Evolutionary conservation across 2,888 invertebrate genomes (phyloP), one percentile per base, ranked within the genome.

Genomic region (Caradrina clavipalpis): DNA sequence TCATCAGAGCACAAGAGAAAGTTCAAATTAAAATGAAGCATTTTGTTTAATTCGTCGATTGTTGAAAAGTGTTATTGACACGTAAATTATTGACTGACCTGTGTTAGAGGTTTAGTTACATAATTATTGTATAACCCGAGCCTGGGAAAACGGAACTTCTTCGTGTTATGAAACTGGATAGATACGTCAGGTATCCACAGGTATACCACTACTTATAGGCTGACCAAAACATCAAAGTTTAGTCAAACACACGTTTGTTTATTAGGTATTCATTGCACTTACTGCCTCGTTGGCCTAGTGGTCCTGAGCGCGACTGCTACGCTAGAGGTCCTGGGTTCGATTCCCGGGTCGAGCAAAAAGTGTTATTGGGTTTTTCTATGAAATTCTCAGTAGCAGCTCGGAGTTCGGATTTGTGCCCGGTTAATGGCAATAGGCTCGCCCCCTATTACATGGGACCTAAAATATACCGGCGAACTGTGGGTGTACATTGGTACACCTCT

Each of bases 101-200:
- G 65, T 67, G 70, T 60, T 50, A 15, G 59, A 47, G 39, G 53
- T 67, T 63, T 61, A 53, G 67, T 74, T 67, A 50, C 65, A 50
- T 10, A n/a, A n/a, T n/a, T n/a, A 72, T 68, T 80, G 73, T 82
- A 47, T 26, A n/a, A 54, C 26, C 26, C 10, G 19, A 31, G 55
- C 59, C 57, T 74, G 69, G 63, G 80, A 74, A 69, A 22, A 69
- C 31, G 42, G 22, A 61, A 59, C 26, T 15, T 73, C 63, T 69
- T 80, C 26, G 13, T 73, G 66, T 76, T 82, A 72, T 76, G 76
- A 81, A 63, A 80, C 63, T 47, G 17, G 21, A 71, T n/a, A 45
- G 11, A 6, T 42, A 11, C 11, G 7, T 1, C 42, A 42, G 42
- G 22, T 57, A 58, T 22, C 61, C 45, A 70, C n/a, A n/a, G n/a